Conservation (phyloP, 2,113 vertebrate species). For the Microcebus jonahi region DNA sequence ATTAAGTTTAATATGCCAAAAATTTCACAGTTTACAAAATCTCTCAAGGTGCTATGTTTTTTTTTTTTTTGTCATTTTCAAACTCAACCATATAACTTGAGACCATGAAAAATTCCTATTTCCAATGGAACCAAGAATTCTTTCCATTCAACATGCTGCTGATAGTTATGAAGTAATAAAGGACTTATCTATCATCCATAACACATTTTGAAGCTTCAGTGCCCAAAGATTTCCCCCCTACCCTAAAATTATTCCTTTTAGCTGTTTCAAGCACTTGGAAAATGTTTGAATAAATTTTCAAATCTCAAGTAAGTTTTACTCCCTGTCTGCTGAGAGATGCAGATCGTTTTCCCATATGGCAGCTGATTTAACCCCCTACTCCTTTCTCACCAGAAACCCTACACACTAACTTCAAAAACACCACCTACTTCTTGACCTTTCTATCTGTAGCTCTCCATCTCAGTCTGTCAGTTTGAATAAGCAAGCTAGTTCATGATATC, state of each 20-base stretch:
- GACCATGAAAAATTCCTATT: background rate
- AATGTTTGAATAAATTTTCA: slow-evolving; percentile 50
- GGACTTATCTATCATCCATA: background rate
- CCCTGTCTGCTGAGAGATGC: background rate
- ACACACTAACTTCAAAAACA: slow-evolving; percentile 63
- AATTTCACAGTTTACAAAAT: background rate
- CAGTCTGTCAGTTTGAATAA: slow-evolving; percentile 69
- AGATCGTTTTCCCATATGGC: background rate
- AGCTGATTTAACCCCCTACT: slow-evolving; percentile 67
- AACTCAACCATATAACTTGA: background rate
- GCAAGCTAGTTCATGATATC: slow-evolving; percentile 73
- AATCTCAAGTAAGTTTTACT: background rate
- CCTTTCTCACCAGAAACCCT: slow-evolving; percentile 61
- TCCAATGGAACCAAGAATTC: background rate
- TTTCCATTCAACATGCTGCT: background rate
- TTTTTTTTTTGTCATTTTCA: background rate
- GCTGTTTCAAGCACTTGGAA: slow-evolving; percentile 2
- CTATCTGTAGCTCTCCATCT: slow-evolving; percentile 66
- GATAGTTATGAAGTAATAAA: background rate
- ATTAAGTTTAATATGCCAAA: background rate
- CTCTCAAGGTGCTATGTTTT: background rate
- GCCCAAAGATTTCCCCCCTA: background rate
- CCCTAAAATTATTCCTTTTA: background rate
- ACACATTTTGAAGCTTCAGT: background rate
- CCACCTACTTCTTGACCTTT: slow-evolving; percentile 58